Base-by-base conservation (phyloP, 2,113 vertebrate species). In the Calidris pygmaea region DNA sequence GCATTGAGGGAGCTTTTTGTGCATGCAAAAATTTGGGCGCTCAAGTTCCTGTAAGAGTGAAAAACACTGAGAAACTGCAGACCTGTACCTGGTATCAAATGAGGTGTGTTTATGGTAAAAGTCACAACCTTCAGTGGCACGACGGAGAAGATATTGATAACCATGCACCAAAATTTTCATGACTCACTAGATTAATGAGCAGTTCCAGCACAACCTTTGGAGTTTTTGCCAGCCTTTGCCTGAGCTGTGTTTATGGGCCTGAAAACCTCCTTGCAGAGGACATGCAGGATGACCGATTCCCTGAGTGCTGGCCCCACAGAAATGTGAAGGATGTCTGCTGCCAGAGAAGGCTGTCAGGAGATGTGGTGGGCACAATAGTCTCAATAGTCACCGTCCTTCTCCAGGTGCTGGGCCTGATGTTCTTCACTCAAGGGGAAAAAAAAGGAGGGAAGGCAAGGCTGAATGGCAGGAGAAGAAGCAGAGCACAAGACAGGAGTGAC, bases 241-340 rank as follows among this genome's bases (percentile, higher is more conserved):
- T 48, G 35, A 70, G 18, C 63, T 53, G 32, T 34, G 17, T 17
- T 72, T 29, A 3, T 14, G 81, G 47, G 41, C 8, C 34, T 75
- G 53, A 75, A 75, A 82, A 10, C 5, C 34, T 78, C 18, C 8
- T 34, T 21, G 6, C 24, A 79, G 26, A 73, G 39, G 3, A 3
- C 24, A 6, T 52, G 12, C 12, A 72, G 37, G 10, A 10, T 4
- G 13, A 32, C 6, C 3, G 13, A 23, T 1, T 6, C 6, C 16
- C 19, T 37, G 15, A 77, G 7, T 5, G 3, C 17, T 4, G 8
- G 41, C 7, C 72, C 3, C 9, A 15, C 55, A 53, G 52, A 16
- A 13, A 4, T 1, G 4, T 34, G 18, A 63, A 63, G 65, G 32
- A 68, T 3, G 7, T n/a, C 29, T 55, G n/a, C 32, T 60, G 35